These are phyloP conservation scores for Rhynchonycteris naso DNA, from an alignment of 2,797 vertebrate genomes.

Conservation along the genomic window DNA sequence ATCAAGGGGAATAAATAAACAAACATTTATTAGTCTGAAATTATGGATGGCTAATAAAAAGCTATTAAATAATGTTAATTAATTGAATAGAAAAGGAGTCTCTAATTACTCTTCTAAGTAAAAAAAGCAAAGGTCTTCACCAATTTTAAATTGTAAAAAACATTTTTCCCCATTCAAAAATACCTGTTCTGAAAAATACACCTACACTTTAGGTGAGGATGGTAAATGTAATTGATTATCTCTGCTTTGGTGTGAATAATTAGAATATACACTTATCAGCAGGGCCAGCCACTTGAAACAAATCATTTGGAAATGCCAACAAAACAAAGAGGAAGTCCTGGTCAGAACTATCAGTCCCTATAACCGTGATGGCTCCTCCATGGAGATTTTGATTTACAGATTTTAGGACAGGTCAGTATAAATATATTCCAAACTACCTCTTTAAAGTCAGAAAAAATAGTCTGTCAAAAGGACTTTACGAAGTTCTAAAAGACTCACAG, in stretches of 20 bases:
- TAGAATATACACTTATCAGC: slow-evolving; percentile 24
- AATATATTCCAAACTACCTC: neutral
- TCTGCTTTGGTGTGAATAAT: slow-evolving; percentile 54
- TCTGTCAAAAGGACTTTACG: neutral
- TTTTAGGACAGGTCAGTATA: slow-evolving; percentile 2
- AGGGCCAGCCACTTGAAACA: slow-evolving; percentile 35
- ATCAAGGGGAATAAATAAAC: neutral
- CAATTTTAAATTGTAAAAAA: neutral
- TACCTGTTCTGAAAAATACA: neutral
- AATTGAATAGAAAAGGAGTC: neutral
- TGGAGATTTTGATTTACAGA: slow-evolving; percentile 41
- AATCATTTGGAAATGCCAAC: slow-evolving; percentile 59
- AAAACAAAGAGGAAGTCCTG: slow-evolving; percentile 17
- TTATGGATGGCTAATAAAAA: neutral
- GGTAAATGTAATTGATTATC: slow-evolving; percentile 63
- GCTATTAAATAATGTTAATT: neutral
- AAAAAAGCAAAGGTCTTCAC: neutral
- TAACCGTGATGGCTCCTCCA: neutral
- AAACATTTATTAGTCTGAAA: neutral
- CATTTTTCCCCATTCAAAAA: neutral
- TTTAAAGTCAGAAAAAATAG: slow-evolving; percentile 40
- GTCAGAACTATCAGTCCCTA: slow-evolving; percentile 9
- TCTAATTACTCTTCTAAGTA: neutral
- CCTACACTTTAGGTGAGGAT: neutral
- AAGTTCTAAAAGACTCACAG: neutral